Evolutionary conservation across 1,140 invertebrate species (phyloP).

Genomic region (Harpegnathos saltator): DNA sequence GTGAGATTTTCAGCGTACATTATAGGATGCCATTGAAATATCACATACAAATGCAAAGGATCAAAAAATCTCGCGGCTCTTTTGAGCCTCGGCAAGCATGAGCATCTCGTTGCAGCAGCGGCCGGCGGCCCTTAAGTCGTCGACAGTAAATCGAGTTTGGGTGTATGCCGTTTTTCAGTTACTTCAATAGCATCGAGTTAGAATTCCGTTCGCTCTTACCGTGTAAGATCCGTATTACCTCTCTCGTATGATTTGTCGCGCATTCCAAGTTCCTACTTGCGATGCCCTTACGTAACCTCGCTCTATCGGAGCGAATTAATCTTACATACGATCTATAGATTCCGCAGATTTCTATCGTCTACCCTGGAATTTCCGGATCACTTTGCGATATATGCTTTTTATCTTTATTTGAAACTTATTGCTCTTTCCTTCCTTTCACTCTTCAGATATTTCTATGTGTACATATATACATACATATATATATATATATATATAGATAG

Average conservation of each 20-base stretch:
- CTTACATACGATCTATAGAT: too few relatives aligned
- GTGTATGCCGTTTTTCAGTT: conserved; percentile 32
- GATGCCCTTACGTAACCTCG: too few relatives aligned
- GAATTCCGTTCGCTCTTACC: conserved; percentile 22
- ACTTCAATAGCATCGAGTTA: conserved; percentile 43
- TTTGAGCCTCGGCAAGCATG: neutral
- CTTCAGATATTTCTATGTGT: too few relatives aligned
- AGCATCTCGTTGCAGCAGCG: conserved; percentile 13
- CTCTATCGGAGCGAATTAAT: too few relatives aligned
- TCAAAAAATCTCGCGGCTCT: neutral
- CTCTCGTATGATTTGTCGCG: neutral
- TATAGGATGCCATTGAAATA: neutral
- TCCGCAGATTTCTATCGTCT: too few relatives aligned
- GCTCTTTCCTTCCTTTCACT: too few relatives aligned
- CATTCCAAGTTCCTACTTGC: neutral
- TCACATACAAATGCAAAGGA: neutral
- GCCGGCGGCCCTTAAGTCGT: conserved; percentile 29
- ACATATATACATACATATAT: too few relatives aligned
- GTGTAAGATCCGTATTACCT: conserved; percentile 35
- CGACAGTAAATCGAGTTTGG: conserved; percentile 22
- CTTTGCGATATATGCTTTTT: too few relatives aligned
- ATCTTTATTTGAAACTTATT: too few relatives aligned
- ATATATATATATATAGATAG: too few relatives aligned
- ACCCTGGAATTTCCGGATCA: too few relatives aligned
- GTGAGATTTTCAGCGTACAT: neutral